Evolutionary conservation across 1,140 invertebrate genomes (phyloP).

Genomic region (Planococcus citri): DNA sequence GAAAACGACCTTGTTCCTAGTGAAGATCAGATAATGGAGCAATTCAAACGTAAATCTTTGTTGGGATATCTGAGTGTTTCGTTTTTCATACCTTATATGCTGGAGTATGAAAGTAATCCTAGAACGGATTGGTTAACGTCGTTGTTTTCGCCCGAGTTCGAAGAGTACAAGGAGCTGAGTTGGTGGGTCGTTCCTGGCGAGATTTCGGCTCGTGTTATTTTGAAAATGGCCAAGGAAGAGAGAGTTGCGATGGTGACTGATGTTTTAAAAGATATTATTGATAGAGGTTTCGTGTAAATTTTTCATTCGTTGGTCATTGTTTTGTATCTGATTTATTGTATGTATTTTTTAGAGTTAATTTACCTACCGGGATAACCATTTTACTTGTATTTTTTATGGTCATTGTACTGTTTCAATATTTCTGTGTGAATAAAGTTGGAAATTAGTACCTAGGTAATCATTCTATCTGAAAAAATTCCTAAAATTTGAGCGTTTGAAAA

Average conservation of each 20-base stretch:
- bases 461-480: too few relatives aligned
- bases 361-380: too few relatives aligned
- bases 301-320: too few relatives aligned
- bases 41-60: conserved; percentile 31
- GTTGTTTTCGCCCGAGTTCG: background rate
- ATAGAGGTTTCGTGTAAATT: conserved; percentile 4
- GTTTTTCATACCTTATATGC: conserved; percentile 31
- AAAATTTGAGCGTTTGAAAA: too few relatives aligned
- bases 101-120: conserved; percentile 5
- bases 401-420: too few relatives aligned
- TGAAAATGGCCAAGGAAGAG: background rate
- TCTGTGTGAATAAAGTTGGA: too few relatives aligned
- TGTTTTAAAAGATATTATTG: background rate
- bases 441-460: too few relatives aligned
- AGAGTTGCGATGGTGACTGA: background rate
- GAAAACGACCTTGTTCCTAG: conserved; percentile 13
- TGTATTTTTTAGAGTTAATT: too few relatives aligned
- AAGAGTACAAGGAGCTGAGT: background rate
- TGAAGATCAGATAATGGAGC: conserved; percentile 29
- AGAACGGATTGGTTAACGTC: background rate
- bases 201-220: background rate
- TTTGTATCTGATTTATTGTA: too few relatives aligned
- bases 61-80: conserved; percentile 32
- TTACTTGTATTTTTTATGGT: too few relatives aligned
- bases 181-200: background rate